Conservation (phyloP, 2,888 invertebrate species). For the Trypoxylon attenuatum region DNA sequence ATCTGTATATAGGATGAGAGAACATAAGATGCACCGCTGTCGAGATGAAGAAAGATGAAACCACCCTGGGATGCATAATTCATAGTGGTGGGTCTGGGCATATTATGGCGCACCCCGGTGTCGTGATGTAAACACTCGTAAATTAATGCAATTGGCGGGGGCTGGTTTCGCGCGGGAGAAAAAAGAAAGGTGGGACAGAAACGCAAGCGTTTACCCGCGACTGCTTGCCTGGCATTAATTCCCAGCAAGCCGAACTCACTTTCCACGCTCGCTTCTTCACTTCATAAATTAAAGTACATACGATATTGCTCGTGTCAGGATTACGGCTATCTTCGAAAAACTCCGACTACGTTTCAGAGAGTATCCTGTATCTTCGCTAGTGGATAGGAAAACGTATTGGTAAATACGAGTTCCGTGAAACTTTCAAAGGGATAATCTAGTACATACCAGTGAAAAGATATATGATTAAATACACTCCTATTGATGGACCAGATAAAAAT, state of each 20-base stretch:
- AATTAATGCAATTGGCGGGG: conserved; percentile 50
- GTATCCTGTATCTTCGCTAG: too few species aligned
- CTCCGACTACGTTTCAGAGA: too few species aligned
- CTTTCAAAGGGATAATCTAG: too few species aligned
- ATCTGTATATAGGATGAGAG: background rate
- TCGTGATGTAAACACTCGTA: conserved; percentile 56
- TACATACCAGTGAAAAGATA: too few species aligned
- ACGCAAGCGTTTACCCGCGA: background rate
- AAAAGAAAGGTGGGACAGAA: background rate
- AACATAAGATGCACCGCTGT: background rate
- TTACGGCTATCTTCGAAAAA: background rate
- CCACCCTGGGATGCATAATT: conserved; percentile 60
- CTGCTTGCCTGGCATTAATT: conserved; percentile 7
- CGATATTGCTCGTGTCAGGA: background rate
- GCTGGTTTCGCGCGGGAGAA: conserved; percentile 15
- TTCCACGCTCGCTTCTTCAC: background rate
- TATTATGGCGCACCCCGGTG: conserved; percentile 45
- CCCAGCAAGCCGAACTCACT: background rate
- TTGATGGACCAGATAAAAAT: too few species aligned
- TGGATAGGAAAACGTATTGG: too few species aligned
- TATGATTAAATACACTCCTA: too few species aligned
- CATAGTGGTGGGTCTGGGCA: conserved; percentile 50
- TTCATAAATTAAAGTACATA: conserved; percentile 4
- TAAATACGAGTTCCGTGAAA: too few species aligned
- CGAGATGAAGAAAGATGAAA: conserved; percentile 40